A percentile compares a stretch with the other conserved stretches of the same genome.
These are phyloP conservation scores for Lathamus discolor DNA, from an alignment of 2,113 vertebrate genomes.

Conservation along the genomic window DNA sequence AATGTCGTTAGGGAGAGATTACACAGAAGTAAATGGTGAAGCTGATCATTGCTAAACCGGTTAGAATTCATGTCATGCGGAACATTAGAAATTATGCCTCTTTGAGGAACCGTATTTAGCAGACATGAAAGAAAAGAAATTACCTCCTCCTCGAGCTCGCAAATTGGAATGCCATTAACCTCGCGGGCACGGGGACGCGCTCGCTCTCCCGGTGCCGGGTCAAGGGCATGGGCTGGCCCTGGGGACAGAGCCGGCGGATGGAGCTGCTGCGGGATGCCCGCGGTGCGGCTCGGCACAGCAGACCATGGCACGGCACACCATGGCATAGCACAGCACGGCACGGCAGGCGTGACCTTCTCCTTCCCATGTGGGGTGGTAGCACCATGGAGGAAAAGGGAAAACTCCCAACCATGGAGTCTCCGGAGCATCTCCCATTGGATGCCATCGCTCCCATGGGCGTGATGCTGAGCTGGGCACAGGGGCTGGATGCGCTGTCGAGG, in stretches of 20 bases:
- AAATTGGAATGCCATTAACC: conserved; percentile 74
- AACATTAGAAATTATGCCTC: conserved; percentile 78
- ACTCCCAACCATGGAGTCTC: background rate
- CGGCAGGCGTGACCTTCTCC: background rate
- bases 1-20: conserved; percentile 69
- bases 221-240: background rate
- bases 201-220: background rate
- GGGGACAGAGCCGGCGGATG: background rate
- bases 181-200: background rate
- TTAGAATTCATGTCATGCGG: conserved; percentile 75
- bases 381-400: background rate
- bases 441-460: background rate
- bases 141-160: conserved; percentile 61
- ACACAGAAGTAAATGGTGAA: conserved; percentile 66
- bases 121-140: conserved; percentile 75
- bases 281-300: fast-evolving
- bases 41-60: conserved; percentile 74
- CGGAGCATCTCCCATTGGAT: background rate
- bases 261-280: background rate
- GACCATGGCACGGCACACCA: fast-evolving
- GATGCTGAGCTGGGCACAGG: background rate
- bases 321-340: fast-evolving
- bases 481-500: fast-evolving
- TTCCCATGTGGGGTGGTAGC: fast-evolving
- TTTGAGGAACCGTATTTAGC: conserved; percentile 78